Evolutionary conservation across 2,113 vertebrate genomes (phyloP).

Genomic region (Lepus americanus): DNA sequence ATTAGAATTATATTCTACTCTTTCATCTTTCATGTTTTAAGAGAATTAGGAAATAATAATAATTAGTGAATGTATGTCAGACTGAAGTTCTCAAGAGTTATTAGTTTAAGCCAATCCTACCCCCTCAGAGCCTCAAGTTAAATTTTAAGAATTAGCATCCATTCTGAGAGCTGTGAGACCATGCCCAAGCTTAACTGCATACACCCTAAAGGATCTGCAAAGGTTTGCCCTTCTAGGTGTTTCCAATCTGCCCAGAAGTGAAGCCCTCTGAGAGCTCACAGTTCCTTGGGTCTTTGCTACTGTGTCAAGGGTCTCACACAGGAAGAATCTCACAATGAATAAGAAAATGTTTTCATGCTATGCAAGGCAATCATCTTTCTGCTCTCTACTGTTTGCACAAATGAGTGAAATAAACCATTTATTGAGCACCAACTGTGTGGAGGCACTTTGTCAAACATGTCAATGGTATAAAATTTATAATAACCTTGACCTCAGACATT

Average conservation of each 20-base stretch:
- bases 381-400: neutral
- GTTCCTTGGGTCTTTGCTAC: neutral
- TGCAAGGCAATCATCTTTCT: neutral
- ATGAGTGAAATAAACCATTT: conserved; percentile 24
- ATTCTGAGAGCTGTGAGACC: neutral
- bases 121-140: neutral
- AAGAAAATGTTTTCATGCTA: conserved; percentile 31
- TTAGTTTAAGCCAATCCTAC: neutral
- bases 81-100: conserved; percentile 6
- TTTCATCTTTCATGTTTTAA: conserved; percentile 58
- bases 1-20: conserved; percentile 60
- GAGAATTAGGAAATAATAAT: conserved; percentile 69
- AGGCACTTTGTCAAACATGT: neutral
- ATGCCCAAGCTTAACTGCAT: neutral
- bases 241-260: neutral
- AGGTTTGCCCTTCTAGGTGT: conserved; percentile 4
- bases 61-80: conserved; percentile 57
- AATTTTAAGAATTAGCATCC: conserved; percentile 54
- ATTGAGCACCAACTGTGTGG: neutral
- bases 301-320: neutral
- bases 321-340: neutral
- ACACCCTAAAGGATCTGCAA: neutral
- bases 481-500: neutral
- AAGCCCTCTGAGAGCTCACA: neutral
- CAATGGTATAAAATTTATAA: neutral